phyloP scores from a whole-genome alignment of 2,113 vertebrate genomes.

The Psophia crepitans region DNA sequence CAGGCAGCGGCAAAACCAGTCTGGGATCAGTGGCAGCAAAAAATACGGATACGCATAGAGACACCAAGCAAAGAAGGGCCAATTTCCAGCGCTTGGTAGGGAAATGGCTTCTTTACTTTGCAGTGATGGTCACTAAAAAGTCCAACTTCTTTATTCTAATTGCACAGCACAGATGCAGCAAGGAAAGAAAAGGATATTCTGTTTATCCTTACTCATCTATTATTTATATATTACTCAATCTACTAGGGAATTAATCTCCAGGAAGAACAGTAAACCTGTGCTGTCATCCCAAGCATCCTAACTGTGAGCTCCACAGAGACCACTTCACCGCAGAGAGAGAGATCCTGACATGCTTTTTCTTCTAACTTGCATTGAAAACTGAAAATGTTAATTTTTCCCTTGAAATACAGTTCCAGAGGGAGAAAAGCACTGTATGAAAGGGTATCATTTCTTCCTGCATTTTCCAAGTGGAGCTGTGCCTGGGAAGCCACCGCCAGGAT shows the following conservation, averaged over 20 bases:
- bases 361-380: not conserved
- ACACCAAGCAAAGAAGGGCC: not conserved
- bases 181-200: not conserved
- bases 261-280: not conserved
- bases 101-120: not conserved
- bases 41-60: rapidly evolving
- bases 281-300: not conserved
- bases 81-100: not conserved
- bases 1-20: not conserved
- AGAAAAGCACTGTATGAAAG: not conserved
- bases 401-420: not conserved
- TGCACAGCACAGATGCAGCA: not conserved
- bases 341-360: not conserved
- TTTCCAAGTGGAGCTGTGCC: not conserved
- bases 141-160: not conserved
- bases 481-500: not conserved
- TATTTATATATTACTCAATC: not conserved
- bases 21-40: too few relatives aligned
- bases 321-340: not conserved
- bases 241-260: not conserved
- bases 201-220: not conserved
- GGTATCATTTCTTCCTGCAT: too few relatives aligned
- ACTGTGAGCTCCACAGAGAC: not conserved
- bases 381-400: too few relatives aligned
- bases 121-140: not conserved